Conservation (phyloP, 1,140 invertebrate species). For the Nymphalis io region DNA sequence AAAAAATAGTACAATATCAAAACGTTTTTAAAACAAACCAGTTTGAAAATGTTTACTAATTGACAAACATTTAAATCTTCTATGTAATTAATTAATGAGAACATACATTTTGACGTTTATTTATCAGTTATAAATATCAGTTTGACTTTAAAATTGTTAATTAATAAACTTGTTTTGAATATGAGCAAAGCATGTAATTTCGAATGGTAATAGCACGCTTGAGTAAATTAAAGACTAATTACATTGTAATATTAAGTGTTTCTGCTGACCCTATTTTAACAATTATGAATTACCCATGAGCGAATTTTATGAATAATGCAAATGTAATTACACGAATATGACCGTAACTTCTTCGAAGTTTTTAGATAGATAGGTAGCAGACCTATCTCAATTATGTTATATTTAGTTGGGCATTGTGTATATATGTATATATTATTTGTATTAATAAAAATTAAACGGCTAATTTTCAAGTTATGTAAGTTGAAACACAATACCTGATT, state of each 20-base stretch:
- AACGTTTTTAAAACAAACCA: background rate
- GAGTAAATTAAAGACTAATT: background rate
- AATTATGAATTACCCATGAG: background rate
- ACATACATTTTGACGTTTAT: background rate
- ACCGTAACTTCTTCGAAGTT: no score
- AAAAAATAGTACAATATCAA: no score
- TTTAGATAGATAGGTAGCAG: no score
- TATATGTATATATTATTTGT: no score
- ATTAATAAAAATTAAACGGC: no score
- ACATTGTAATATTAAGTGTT: background rate
- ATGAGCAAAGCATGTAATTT: conserved; percentile 2
- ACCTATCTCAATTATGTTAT: no score
- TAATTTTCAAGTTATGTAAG: no score
- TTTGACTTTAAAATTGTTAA: background rate
- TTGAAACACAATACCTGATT: no score
- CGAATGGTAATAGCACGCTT: conserved; percentile 1
- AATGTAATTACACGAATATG: background rate
- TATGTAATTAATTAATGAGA: background rate
- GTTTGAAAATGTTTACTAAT: background rate
- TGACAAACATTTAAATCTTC: background rate
- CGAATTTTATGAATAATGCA: conserved; percentile 6
- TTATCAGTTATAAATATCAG: background rate
- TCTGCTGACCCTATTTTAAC: background rate
- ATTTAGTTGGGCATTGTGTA: no score
- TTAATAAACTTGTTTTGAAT: conserved; percentile 5